Evolutionary conservation across 2,888 invertebrate genomes (phyloP).

Genomic region (Camptogramma bilineatum): DNA sequence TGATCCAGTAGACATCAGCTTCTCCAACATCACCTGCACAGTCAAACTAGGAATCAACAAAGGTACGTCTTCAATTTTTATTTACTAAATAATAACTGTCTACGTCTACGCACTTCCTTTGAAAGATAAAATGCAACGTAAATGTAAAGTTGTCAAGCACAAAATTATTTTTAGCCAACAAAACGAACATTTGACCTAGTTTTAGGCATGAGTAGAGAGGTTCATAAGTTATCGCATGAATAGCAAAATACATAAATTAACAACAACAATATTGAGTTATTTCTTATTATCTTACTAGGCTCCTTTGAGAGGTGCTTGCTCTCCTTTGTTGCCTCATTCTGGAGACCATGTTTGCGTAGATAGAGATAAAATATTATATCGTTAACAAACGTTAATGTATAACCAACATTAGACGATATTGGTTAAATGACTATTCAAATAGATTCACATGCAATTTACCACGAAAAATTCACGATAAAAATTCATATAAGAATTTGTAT

Average conservation of each 20-base stretch:
- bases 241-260: conserved; percentile 26
- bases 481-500: too few species aligned
- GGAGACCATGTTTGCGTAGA: background rate
- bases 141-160: conserved; percentile 8
- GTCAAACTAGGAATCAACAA: conserved; percentile 90
- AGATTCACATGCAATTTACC: too few species aligned
- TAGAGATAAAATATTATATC: background rate
- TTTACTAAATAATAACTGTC: background rate
- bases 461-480: too few species aligned
- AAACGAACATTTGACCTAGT: conserved; percentile 35
- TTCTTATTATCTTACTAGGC: conserved; percentile 15
- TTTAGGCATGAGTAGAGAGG: conserved; percentile 32
- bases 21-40: conserved; percentile 90
- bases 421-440: too few species aligned
- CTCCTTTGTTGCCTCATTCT: conserved; percentile 5
- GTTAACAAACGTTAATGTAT: background rate
- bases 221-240: conserved; percentile 41
- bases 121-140: background rate
- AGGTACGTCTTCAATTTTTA: conserved; percentile 80
- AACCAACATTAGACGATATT: background rate
- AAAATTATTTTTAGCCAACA: conserved; percentile 28
- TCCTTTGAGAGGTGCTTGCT: conserved; percentile 12
- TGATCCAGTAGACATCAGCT: conserved; percentile 89
- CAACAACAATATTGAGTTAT: conserved; percentile 22
- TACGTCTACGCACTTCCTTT: background rate